Evolutionary conservation across 2,113 vertebrate genomes (phyloP).

Genomic region (Ramphastos sulfuratus): DNA sequence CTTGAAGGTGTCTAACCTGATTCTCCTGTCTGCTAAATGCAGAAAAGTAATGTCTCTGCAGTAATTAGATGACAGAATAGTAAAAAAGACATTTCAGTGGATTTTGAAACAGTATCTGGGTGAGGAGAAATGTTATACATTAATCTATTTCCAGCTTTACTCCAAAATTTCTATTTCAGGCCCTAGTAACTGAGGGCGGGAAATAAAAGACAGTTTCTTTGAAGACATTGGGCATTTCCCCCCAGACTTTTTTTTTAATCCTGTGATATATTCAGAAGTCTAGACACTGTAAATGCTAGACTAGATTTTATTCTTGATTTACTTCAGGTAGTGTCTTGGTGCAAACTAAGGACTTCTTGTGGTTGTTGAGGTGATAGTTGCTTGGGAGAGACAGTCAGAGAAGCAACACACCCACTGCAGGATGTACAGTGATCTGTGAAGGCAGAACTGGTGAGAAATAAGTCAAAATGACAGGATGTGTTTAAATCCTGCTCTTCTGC

Average conservation of each 20-base stretch:
- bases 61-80: background rate
- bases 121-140: background rate
- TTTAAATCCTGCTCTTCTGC: background rate
- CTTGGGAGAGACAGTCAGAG: background rate
- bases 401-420: background rate
- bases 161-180: background rate
- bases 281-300: background rate
- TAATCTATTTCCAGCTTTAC: background rate
- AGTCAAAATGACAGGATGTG: background rate
- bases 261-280: background rate
- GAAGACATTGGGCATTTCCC: background rate
- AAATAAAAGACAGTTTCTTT: background rate
- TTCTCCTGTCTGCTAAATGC: background rate
- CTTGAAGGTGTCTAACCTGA: background rate
- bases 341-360: background rate
- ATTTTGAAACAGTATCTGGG: background rate
- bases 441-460: background rate
- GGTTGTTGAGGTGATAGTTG: accelerated
- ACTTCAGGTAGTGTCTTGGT: background rate
- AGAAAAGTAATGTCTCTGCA: background rate
- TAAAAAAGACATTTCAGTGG: background rate
- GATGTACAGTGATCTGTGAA: background rate
- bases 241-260: background rate
- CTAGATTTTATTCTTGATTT: background rate
- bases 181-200: background rate